phyloP scores from a whole-genome alignment of 1,140 invertebrate species.

The Tetraneura akinire region DNA sequence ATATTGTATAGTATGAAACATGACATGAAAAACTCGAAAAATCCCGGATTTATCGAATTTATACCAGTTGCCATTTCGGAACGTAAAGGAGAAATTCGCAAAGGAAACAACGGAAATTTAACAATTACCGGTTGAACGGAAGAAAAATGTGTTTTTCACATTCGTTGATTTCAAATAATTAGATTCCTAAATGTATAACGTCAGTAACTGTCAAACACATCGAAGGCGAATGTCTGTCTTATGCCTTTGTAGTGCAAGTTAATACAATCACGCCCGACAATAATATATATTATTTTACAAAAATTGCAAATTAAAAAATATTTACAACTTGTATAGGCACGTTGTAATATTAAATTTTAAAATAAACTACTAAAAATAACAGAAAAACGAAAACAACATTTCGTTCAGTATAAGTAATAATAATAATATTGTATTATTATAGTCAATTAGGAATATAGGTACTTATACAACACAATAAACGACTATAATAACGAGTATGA shows the following conservation, averaged over 20 bases:
- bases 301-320: no score
- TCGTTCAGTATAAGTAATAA: no score
- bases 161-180: background rate
- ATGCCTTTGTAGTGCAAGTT: background rate
- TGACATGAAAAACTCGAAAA: slow-evolving; percentile 25
- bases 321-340: no score
- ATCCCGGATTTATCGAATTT: slow-evolving; percentile 26
- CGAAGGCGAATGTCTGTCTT: background rate
- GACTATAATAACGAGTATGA: no score
- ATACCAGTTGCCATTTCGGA: background rate
- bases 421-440: no score
- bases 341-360: no score
- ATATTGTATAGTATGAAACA: slow-evolving; percentile 37
- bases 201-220: background rate
- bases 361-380: no score
- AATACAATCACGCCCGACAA: background rate
- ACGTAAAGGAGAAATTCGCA: slow-evolving; percentile 21
- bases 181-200: background rate
- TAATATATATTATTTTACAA: background rate
- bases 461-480: no score
- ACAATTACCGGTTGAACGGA: slow-evolving; percentile 25
- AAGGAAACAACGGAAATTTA: slow-evolving; percentile 37
- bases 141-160: background rate
- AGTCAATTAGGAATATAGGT: no score
- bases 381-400: no score